Base-by-base conservation (phyloP, 2,888 invertebrate genomes). In the Harpagoxenus sublaevis region DNA sequence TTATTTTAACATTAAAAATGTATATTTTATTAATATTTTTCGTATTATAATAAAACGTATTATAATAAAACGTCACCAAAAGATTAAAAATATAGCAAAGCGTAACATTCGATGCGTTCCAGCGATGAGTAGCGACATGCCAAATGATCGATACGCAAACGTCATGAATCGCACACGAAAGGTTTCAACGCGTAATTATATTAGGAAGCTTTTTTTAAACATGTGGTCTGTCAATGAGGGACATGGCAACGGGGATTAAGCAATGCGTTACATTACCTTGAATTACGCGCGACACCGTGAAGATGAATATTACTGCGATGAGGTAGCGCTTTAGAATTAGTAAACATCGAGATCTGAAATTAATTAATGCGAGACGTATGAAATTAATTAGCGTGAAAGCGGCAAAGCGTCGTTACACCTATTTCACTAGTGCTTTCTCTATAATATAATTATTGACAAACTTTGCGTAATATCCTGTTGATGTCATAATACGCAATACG, bases 241-340 rank as follows among this genome's bases (percentile, higher is more conserved):
- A 28, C 6, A 18, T 39, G 42, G 3, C 15, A 51, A 48, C n/a
- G 48, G 3, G 6, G 35, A 75, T 75, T 65, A 77, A 74, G 51
- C 28, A 23, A 15, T 68, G 55, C 55, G 31, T 78, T 78, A 78
- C 78, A 68, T 78, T 78, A 78, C 55, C 55, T 68, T 78, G 68
- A 42, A 68, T 42, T 55, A 68, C 18, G 31, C 42, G 42, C 6
- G 55, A 78, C 45, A 78, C 53, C 55, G n/a, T 70, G 28, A 78
- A 70, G 78, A 70, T 68, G 70, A 55, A 23, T 78, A 62, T 78
- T 78, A 78, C 55, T 78, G 78, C 70, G 78, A 68, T 84, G 81
- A 60, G 35, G 73, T 60, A 78, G 62, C 39, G 45, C 48, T 81
- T 81, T 70, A 74, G 62, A 51, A 81, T 74, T 74, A 81, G 55